Evolutionary conservation across 2,113 vertebrate species (phyloP).

Genomic region (Glareola pratincola): DNA sequence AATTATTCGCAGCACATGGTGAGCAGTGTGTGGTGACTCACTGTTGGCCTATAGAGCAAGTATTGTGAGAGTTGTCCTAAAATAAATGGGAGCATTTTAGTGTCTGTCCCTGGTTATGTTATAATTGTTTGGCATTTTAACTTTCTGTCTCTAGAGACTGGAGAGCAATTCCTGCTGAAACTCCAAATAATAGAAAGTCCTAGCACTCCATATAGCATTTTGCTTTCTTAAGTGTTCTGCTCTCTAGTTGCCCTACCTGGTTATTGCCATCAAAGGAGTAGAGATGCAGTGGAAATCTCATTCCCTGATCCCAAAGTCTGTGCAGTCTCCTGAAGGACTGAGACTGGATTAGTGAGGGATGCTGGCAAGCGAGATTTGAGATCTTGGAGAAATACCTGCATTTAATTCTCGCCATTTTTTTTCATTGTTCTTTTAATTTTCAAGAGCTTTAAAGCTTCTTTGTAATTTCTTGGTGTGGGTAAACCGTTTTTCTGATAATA

Average conservation of each 20-base stretch:
- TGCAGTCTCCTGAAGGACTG: neutral
- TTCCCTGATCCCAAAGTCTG: neutral
- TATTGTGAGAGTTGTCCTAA: neutral
- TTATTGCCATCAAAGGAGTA: neutral
- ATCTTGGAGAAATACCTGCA: neutral
- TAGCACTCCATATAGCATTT: neutral
- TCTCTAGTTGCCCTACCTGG: neutral
- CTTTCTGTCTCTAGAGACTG: neutral
- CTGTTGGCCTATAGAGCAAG: neutral
- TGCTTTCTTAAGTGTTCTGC: neutral
- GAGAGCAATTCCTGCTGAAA: constrained; percentile 1
- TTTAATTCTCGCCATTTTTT: neutral
- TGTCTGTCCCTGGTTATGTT: neutral
- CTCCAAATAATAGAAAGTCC: neutral
- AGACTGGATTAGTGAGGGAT: neutral
- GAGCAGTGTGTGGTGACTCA: neutral
- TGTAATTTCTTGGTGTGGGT: neutral
- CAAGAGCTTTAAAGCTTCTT: neutral
- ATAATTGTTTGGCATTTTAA: constrained; percentile 17
- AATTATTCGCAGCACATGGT: neutral
- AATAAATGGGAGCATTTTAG: constrained; percentile 8
- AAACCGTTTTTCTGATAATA: neutral
- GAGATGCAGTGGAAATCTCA: neutral
- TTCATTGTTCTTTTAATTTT: neutral
- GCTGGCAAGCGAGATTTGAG: neutral